phyloP scores from a whole-genome alignment of 2,888 invertebrate genomes.

The Hirtodrosophila trivittata region DNA sequence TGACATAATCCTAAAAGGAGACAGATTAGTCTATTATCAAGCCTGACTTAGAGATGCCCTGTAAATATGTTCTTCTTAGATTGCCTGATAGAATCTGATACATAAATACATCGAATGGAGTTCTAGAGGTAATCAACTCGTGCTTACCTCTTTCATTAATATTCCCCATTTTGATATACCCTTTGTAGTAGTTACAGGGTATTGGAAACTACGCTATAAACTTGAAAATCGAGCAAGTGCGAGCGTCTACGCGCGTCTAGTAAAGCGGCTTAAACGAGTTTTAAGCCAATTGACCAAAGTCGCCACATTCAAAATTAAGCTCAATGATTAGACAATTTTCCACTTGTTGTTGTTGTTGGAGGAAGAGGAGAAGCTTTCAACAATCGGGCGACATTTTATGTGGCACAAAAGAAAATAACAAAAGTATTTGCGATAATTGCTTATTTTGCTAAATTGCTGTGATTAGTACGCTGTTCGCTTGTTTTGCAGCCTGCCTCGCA shows the following conservation, averaged over 20 bases:
- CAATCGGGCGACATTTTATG: slow-evolving; percentile 49
- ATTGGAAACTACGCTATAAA: slow-evolving; percentile 42
- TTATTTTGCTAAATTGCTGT: slow-evolving; percentile 63
- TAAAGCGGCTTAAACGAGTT: slow-evolving; percentile 59
- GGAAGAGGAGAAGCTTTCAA: background rate
- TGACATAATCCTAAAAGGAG: too few relatives aligned
- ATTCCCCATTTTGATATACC: too few relatives aligned
- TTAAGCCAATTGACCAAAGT: slow-evolving; percentile 31
- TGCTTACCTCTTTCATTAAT: too few relatives aligned
- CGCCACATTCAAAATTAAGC: slow-evolving; percentile 68
- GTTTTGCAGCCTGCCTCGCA: slow-evolving; percentile 16
- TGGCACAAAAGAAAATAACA: slow-evolving; percentile 36
- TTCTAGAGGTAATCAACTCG: too few relatives aligned
- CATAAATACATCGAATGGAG: too few relatives aligned
- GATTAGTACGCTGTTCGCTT: slow-evolving; percentile 51
- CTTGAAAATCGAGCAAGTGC: slow-evolving; percentile 61
- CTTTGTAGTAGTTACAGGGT: background rate
- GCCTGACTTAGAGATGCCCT: too few relatives aligned
- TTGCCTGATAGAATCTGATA: too few relatives aligned
- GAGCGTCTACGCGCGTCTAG: slow-evolving; percentile 10
- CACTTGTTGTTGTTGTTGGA: slow-evolving; percentile 19
- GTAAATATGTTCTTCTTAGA: too few relatives aligned
- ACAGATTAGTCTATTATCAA: too few relatives aligned
- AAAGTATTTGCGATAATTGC: slow-evolving; percentile 68
- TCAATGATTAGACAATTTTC: slow-evolving; percentile 76